phyloP scores from a whole-genome alignment of 1,140 invertebrate species.

The Periplaneta americana region DNA sequence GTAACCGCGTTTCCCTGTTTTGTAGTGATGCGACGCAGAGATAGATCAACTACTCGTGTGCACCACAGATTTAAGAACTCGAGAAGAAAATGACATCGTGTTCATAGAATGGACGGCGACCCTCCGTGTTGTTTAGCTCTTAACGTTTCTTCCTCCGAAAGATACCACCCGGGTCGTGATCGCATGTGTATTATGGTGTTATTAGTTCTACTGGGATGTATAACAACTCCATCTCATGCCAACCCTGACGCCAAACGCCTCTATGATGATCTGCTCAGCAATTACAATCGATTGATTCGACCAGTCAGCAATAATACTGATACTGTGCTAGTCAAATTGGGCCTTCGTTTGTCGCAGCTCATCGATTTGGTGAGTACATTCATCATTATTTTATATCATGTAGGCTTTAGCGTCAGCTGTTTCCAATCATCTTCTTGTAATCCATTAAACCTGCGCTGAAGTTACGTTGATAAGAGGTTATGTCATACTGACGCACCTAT shows the following conservation, averaged over 20 bases:
- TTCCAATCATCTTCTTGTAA: too few relatives aligned
- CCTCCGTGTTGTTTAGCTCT: neutral
- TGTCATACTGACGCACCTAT: too few relatives aligned
- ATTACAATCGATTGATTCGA: conserved; percentile 92
- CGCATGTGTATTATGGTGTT: neutral
- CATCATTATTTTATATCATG: too few relatives aligned
- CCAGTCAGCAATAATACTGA: conserved; percentile 91
- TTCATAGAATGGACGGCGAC: neutral
- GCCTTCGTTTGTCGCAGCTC: conserved; percentile 86
- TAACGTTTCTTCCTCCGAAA: neutral
- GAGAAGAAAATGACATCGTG: neutral
- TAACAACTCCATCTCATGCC: neutral
- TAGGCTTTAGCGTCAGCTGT: too few relatives aligned
- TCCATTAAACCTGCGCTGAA: too few relatives aligned
- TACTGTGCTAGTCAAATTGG: conserved; percentile 88
- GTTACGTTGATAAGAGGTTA: too few relatives aligned
- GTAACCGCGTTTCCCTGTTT: neutral
- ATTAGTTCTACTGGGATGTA: neutral
- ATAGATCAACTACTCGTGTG: neutral
- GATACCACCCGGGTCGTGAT: neutral
- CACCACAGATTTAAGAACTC: neutral
- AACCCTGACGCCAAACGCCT: conserved; percentile 90
- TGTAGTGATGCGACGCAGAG: neutral
- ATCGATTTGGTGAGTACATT: conserved; percentile 85
- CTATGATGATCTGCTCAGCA: conserved; percentile 91